A percentile compares a stretch with the other conserved stretches of the same genome.
Evolutionary conservation across 2,113 vertebrate species (phyloP).

Genomic region (Scalopus aquaticus): DNA sequence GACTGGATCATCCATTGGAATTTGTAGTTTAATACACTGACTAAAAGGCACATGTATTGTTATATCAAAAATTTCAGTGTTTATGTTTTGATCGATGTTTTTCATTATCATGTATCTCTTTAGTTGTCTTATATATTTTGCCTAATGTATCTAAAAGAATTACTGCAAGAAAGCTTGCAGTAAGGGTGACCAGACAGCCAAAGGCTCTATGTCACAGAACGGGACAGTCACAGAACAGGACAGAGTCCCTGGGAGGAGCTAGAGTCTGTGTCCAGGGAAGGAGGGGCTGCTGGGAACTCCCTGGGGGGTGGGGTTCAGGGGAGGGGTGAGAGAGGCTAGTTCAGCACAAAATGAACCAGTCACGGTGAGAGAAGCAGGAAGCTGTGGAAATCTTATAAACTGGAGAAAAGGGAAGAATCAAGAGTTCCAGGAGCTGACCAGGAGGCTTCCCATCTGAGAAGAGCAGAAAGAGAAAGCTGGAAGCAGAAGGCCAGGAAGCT

Average conservation of each 20-base stretch:
- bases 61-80: background rate
- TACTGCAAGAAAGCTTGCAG: background rate
- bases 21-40: background rate
- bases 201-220: background rate
- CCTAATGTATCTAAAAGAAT: background rate
- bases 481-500: background rate
- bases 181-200: background rate
- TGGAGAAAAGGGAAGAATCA: constrained; percentile 6
- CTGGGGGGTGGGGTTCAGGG: background rate
- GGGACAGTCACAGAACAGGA: background rate
- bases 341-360: background rate
- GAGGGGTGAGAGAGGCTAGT: background rate
- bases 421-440: background rate
- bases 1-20: background rate
- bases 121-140: background rate
- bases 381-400: background rate
- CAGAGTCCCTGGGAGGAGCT: background rate
- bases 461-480: background rate
- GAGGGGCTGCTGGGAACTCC: background rate
- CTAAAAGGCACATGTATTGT: background rate
- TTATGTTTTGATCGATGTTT: background rate
- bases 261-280: background rate
- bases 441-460: background rate
- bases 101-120: background rate
- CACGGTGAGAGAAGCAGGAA: background rate